A percentile compares a stretch with the other conserved stretches of the same genome.
Conservation (phyloP, 2,797 vertebrate species). For the Orestias chungarensis region DNA sequence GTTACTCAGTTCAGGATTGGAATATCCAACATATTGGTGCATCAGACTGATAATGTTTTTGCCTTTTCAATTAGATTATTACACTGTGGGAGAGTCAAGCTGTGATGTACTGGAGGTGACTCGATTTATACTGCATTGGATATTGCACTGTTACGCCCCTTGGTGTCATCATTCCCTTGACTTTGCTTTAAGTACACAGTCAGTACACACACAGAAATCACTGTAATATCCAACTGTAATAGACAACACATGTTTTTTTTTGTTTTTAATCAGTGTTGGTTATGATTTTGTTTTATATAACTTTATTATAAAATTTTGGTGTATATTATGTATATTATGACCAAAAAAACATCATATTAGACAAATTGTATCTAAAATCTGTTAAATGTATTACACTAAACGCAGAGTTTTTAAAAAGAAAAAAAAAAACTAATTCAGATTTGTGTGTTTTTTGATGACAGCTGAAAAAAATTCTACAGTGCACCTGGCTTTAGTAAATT, state of each 20-base stretch:
- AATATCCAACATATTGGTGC: conserved; percentile 44
- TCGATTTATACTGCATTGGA: conserved; percentile 43
- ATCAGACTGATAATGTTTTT: conserved; percentile 47
- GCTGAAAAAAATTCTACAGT: background rate
- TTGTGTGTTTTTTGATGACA: background rate
- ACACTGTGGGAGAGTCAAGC: conserved; percentile 16
- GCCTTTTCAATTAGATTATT: conserved; percentile 40
- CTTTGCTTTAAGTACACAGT: conserved; percentile 63
- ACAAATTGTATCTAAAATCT: background rate
- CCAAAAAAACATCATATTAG: conserved; percentile 30
- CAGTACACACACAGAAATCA: conserved; percentile 35
- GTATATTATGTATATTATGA: conserved; percentile 28
- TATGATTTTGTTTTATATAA: conserved; percentile 18
- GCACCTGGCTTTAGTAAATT: background rate
- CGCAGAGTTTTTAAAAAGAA: background rate
- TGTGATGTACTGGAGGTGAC: conserved; percentile 55
- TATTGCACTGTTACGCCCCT: conserved; percentile 65
- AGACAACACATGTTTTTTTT: conserved; percentile 35
- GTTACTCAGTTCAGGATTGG: conserved; percentile 29
- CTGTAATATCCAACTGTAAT: conserved; percentile 47
- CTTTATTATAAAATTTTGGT: background rate
- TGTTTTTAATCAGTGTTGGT: conserved; percentile 34
- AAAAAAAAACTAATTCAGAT: background rate
- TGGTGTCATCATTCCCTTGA: conserved; percentile 70
- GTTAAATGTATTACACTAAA: background rate